Conservation (phyloP, 2,113 vertebrate genomes). For the Delphinus delphis region DNA sequence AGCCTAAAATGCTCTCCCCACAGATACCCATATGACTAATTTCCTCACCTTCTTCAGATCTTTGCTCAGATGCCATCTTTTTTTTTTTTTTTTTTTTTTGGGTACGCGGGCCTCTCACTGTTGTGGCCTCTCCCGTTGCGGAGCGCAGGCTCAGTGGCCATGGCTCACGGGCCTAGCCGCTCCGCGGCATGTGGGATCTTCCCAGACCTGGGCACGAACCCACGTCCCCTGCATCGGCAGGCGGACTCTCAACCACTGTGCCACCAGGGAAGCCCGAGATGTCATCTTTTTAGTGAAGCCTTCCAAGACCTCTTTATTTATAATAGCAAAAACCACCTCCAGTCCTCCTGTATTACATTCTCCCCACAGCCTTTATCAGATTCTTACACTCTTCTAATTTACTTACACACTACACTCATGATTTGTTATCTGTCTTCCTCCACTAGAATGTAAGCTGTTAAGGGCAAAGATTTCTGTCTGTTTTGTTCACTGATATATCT, state of each 20-base stretch:
- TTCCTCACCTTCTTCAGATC: background rate
- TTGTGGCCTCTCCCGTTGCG: no score
- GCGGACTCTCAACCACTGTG: no score
- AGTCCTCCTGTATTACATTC: background rate
- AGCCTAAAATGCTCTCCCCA: background rate
- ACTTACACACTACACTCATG: background rate
- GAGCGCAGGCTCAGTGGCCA: no score
- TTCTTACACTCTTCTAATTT: background rate
- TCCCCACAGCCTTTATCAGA: background rate
- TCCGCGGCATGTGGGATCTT: no score
- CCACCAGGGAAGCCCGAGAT: background rate
- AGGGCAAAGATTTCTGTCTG: background rate
- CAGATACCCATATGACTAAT: background rate
- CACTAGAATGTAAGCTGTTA: background rate
- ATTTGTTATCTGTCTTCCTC: background rate
- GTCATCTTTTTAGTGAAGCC: background rate
- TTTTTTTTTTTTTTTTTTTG: no score
- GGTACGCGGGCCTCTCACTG: no score
- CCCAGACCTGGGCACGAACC: no score
- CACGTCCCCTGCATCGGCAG: no score
- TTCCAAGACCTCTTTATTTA: background rate
- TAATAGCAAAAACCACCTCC: background rate
- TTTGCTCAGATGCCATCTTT: background rate
- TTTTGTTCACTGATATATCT: background rate
- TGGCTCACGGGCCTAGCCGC: no score